These are phyloP conservation scores for Darwinula stevensoni DNA, from an alignment of 2,888 invertebrate genomes.

Conservation along the genomic window DNA sequence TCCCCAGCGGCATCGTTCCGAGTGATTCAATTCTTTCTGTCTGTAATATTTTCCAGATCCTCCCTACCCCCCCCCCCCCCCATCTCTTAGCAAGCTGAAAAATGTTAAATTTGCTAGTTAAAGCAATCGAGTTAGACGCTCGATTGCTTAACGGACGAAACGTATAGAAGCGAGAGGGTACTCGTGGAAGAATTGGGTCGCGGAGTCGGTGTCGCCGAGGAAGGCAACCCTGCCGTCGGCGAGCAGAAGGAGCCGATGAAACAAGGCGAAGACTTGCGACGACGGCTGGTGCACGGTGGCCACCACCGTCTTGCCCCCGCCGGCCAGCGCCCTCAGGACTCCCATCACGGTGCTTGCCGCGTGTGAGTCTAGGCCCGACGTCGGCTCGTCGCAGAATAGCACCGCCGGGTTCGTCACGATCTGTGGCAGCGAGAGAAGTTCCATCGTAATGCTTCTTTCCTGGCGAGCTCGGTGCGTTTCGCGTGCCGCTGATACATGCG, in stretches of 20 bases:
- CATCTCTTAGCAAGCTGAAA: no score
- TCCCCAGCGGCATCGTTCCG: no score
- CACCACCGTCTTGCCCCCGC: conserved; percentile 57
- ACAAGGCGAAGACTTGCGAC: conserved; percentile 43
- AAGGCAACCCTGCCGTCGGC: conserved; percentile 63
- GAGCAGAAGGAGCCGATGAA: conserved; percentile 61
- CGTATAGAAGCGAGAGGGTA: no score
- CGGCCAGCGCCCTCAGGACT: conserved; percentile 34
- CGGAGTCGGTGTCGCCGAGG: conserved; percentile 45
- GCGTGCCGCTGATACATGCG: no score
- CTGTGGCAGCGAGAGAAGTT: conserved; percentile 16
- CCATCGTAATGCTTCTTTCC: conserved; percentile 4
- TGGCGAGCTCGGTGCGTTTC: no score
- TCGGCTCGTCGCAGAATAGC: no score
- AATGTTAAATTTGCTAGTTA: no score
- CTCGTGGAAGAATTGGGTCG: conserved; percentile 47
- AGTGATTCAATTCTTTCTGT: no score
- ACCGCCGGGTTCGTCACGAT: conserved; percentile 90
- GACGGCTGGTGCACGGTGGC: conserved; percentile 88
- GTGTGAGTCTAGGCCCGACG: conserved; percentile 80
- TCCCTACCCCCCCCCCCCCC: no score
- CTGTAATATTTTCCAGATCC: no score
- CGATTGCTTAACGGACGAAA: no score
- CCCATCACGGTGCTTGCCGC: conserved; percentile 83
- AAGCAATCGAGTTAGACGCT: no score